These are phyloP conservation scores for Anoura caudifer DNA, from an alignment of 2,113 vertebrate species.

Conservation along the genomic window DNA sequence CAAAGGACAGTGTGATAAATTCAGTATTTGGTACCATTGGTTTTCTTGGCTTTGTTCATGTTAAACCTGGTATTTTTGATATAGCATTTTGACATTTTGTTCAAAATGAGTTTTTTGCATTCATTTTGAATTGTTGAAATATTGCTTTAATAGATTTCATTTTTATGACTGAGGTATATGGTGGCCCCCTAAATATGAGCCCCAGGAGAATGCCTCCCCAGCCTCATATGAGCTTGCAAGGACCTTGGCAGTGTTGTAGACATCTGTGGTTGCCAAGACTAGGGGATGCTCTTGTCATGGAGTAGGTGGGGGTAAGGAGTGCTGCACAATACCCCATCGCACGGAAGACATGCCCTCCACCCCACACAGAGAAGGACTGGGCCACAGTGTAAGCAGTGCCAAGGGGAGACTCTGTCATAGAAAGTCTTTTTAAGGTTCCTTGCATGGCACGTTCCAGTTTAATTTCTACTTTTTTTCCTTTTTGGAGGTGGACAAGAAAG, in stretches of 20 bases:
- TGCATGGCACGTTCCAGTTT: not conserved
- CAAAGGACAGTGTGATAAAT: slow-evolving; percentile 70
- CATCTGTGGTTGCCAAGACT: not conserved
- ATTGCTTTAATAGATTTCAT: not conserved
- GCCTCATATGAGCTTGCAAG: not conserved
- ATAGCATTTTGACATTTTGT: slow-evolving; percentile 69
- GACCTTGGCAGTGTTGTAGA: not conserved
- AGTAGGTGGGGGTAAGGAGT: not conserved
- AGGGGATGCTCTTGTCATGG: not conserved
- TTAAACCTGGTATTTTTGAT: slow-evolving; percentile 88
- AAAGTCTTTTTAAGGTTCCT: not conserved
- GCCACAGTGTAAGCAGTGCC: not conserved
- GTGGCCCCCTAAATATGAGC: too few species aligned
- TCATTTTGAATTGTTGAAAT: not conserved
- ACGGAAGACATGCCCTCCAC: not conserved
- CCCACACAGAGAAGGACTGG: not conserved
- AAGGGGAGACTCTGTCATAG: not conserved
- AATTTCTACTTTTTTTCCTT: not conserved
- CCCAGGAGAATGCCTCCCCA: not conserved
- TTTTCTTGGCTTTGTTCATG: slow-evolving; percentile 81
- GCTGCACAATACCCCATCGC: too few species aligned
- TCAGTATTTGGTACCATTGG: slow-evolving; percentile 90
- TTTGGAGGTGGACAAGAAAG: not conserved
- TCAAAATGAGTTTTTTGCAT: not conserved
- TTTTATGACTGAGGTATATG: not conserved